Base-by-base conservation (phyloP, 2,797 vertebrate species). In the Phrynocephalus guinanensis region DNA sequence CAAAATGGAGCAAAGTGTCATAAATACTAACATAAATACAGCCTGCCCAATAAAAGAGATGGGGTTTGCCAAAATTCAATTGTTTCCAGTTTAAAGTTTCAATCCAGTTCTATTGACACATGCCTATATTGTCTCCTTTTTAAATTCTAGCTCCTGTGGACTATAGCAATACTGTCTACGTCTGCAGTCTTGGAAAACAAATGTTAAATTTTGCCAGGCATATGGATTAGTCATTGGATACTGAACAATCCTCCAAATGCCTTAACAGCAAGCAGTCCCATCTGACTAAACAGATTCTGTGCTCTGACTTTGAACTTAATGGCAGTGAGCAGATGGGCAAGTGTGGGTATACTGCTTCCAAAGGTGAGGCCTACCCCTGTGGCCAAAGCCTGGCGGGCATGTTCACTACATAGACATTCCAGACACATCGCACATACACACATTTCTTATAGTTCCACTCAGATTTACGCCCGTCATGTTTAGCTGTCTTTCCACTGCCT, bases 281-380 rank as follows among this genome's bases (percentile, higher is more conserved):
- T 93, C 95, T 93, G 94, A 95, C 93, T 92, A 95, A 96, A 93
- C 90, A 93, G 87, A 80, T 93, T 93, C 93, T 90, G 88, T 66
- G 73, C 82, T 73, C 93, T 93, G 92, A 88, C 93, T 95, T 94
- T 93, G 93, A 95, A 94, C 86, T 92, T 91, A 91, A 86, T 86
- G 87, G 83, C 78, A 80, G 72, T 93, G 93, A 95, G 88, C 93
- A 96, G 88, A 84, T 70, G 85, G 78, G 85, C 84, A 92, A 90
- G 48, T 84, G 84, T 89, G 93, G 92, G 92, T 90, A 94, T 91
- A 82, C 0, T 2, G 11, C 7, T 91, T 87, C 60, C 13, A 0
- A 0, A 68, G 63, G 22, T 56, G 48, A 91, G 79, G 85, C 4
- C 22, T 60, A 44, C 86, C 81, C 15, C 11, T 26, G 38, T 48